Evolutionary conservation across 1,140 invertebrate species (phyloP), one percentile per base, ranked within the genome.

Genomic region (Melanaphis sacchari): DNA sequence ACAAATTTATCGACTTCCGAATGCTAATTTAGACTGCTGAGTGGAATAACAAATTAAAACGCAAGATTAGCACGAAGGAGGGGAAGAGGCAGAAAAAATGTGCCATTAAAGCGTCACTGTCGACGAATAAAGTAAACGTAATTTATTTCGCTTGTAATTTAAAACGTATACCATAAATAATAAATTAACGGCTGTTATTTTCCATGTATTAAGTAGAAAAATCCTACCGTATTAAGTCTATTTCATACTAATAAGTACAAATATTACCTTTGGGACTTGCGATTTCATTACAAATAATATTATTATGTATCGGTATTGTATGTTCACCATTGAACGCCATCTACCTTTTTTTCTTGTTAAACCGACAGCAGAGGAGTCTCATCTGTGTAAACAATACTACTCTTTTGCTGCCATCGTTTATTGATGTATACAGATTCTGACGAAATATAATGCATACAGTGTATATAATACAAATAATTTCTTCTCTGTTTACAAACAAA

Each of bases 1-100:
- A 88, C 26, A 52, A 88, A 89, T 89, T 89, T 52, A 89, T 89
- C 85, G 41, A 88, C 43, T 46, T 43, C 31, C 85, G 18, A 89
- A 89, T 52, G n/a, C 31, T 89, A 89, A 89, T 89, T 89, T 38
- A 52, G 21, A 52, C n/a, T 26, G 36, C 87, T 3, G n/a, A 52
- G 52, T 38, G 18, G 18, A 49, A 89, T 43, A 52, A 89, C n/a
- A 46, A 43, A 89, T 52, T 89, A 89, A 89, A 89, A 38, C 36
- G 2, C 22, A 8, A 38, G n/a, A 89, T 89, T 89, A 49, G 36
- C 0, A 40, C 18, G n/a, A 1, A n/a, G 2, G 36, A 15, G 36
- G 36, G 36, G n/a, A n/a, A n/a, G n/a, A 1, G 46, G 15, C 15
- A 52, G 11, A n/a, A 31, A 9, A n/a, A 26, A 15, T 36, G 76